Base-by-base conservation (phyloP, 1,140 invertebrate genomes). In the Zaprionus vittiger region DNA sequence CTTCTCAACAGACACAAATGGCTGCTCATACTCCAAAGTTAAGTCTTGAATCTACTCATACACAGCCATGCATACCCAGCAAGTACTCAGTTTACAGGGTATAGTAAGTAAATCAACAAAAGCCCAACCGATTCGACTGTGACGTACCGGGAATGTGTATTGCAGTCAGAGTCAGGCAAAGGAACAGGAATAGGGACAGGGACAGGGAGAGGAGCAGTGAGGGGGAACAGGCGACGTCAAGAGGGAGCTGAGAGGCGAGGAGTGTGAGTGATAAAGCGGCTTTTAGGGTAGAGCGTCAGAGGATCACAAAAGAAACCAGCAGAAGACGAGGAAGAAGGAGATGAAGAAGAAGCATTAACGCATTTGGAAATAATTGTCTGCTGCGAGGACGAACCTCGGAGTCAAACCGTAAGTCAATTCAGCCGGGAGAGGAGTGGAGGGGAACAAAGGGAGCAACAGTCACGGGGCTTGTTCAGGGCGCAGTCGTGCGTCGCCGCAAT, bases 401-500 rank as follows among this genome's bases (percentile, higher is more conserved):
- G 63, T 37, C 63, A 38, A 65, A 57, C 34, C 15, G 14, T 38
- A 26, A 74, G 73, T 73, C 71, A 22, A 7, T 60, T 34, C 12
- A 9, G 17, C 14, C 0, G 14, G 26, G 37, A n/a, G 14, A 6
- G 49, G 22, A 22, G 22, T n/a, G 47, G 4, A 17, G 49, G 55
- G 24, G 14, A 28, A 71, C 22, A 69, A 63, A 57, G 68, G 47
- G 24, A 57, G 52, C 28, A 57, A 44, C 28, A 20, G 38, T 20
- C 7, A 0, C 31, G 64, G 61, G 59, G 52, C 74, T 84, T 80
- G 67, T 77, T 66, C 72, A 5, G 81, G 62, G 75, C 63, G 63
- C 84, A 89, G 71, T 83, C 81, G 81, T 89, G 84, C 84, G 85
- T 79, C 68, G 49, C 79, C 34, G 73, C 59, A 84, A 84, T 89